Evolutionary conservation across 1,140 invertebrate genomes (phyloP), one percentile per base, ranked within the genome.

Genomic region (Calephelis nemesis): DNA sequence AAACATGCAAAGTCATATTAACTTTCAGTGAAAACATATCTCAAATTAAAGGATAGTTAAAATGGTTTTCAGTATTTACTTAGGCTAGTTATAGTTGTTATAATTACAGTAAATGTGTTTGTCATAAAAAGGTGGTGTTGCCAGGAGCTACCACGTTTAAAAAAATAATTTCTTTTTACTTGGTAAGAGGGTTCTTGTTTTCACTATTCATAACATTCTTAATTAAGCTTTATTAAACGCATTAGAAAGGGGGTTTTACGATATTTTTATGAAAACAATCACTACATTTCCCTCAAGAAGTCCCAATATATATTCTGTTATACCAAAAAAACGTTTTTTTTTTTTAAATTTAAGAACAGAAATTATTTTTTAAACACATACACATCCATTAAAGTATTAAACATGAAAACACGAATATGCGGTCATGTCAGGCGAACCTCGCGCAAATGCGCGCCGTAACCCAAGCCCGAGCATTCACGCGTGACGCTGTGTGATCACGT

Each of bases 391-490:
- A 70, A 70, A 67, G 69, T 1, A 19, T 49, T 45, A 48, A 62
- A 47, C 10, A 45, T 5, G 12, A 12, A 7, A 40, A 60, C 30
- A 60, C 39, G 15, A n/a, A 60, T 39, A 39, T 60, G 54, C 54
- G 54, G 54, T n/a, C 2, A 39, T 60, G 30, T 39, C 54, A 60
- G 54, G 69, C 72, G 69, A 58, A 70, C 71, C 58, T 68, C 72
- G 80, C 81, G 82, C 75, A 45, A 39, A 52, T 42, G 81, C 79
- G 80, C 78, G 76, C 87, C 86, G 65, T 82, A 88, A 88, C 88
- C 87, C 85, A 91, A 89, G 87, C 87, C 88, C 88, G 87, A 87
- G 80, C 88, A 91, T 91, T 91, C 88, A 88, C 87, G 88, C 88
- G 84, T 81, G 84, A 88, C 85, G 82, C 72, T 78, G 84, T 87